Conservation (phyloP, 2,888 invertebrate genomes). For the Rhimphoctona megacephalus region DNA sequence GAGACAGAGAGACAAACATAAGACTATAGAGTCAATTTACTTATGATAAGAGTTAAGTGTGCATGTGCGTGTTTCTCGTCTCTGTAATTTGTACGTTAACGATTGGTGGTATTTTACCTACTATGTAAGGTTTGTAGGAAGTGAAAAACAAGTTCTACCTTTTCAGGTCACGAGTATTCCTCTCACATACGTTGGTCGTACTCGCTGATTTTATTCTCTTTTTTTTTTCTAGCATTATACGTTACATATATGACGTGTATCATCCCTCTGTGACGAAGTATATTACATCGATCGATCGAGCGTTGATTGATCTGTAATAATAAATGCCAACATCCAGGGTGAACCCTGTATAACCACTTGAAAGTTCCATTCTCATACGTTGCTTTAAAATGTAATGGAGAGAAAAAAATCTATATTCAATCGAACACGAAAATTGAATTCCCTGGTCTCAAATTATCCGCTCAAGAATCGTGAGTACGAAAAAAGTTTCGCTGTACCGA, state of each 20-base stretch:
- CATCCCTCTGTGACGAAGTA: slow-evolving; percentile 18
- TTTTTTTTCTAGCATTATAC: slow-evolving; percentile 11
- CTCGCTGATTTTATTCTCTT: background rate
- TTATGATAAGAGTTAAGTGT: slow-evolving; percentile 5
- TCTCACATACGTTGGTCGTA: background rate
- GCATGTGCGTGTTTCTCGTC: background rate
- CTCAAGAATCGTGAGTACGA: background rate
- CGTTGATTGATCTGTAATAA: slow-evolving; percentile 75
- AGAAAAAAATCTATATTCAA: slow-evolving; percentile 27
- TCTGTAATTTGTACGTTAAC: slow-evolving; percentile 10
- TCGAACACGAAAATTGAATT: slow-evolving; percentile 34
- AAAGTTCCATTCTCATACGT: slow-evolving; percentile 50
- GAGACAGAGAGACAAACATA: background rate
- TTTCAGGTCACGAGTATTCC: background rate
- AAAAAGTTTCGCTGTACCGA: background rate
- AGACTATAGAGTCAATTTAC: background rate
- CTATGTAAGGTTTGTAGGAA: background rate
- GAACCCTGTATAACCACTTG: slow-evolving; percentile 30
- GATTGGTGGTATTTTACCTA: background rate
- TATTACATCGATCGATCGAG: slow-evolving; percentile 70
- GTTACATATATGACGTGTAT: slow-evolving; percentile 1
- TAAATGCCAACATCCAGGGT: slow-evolving; percentile 67
- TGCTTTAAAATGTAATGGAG: slow-evolving; percentile 18
- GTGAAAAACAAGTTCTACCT: slow-evolving; percentile 8
- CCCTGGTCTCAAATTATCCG: background rate